Base-by-base conservation (phyloP, 2,888 invertebrate genomes). In the Cheiracanthium punctorium region DNA sequence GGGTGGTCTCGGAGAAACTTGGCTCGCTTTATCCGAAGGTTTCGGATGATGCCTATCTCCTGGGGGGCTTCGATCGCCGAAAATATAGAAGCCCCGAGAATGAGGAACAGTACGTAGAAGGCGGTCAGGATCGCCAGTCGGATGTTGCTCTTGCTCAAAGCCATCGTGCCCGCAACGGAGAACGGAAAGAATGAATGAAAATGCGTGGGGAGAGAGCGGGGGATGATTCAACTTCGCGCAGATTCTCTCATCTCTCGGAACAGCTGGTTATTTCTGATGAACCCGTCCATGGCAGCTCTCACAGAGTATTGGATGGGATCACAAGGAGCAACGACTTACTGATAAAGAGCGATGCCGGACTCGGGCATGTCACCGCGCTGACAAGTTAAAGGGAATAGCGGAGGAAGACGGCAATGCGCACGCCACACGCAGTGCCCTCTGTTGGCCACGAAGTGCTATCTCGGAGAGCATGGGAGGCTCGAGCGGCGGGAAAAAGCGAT, bases 51-150 rank as follows among this genome's bases (percentile, higher is more conserved):
- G 74, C 93, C 92, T 64, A 92, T 92, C 91, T 96, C 95, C 89
- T 94, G 92, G 0, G 96, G 96, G 5, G 94, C 94, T 92, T 96
- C 96, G 89, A 96, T 94, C n/a, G 94, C 94, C 82, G 95, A 95
- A 91, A 96, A 96, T 87, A 96, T 94, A 24, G 94, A 93, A 0
- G 96, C 96, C 24, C 96, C 96, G 91, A 95, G 91, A 43, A 94
- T 92, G 87, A 95, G 91, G 91, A 94, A 95, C 48, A 94, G 90
- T 30, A 93, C 88, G 90, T 94, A 94, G 89, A 93, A 93, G 88
- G 90, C 89, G 32, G 90, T 88, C 32, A 92, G 89, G 20, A 90
- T 89, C n/a, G 91, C 79, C 71, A 92, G 88, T 4, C 92, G 90
- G n/a, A 90, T 74, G 71, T 82, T 90, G 71, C 90, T 90, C 75